Percentiles rank a stretch among this genome's conserved stretches.
Evolutionary conservation across 2,113 vertebrate species (phyloP).

Genomic region (Pipra filicauda): DNA sequence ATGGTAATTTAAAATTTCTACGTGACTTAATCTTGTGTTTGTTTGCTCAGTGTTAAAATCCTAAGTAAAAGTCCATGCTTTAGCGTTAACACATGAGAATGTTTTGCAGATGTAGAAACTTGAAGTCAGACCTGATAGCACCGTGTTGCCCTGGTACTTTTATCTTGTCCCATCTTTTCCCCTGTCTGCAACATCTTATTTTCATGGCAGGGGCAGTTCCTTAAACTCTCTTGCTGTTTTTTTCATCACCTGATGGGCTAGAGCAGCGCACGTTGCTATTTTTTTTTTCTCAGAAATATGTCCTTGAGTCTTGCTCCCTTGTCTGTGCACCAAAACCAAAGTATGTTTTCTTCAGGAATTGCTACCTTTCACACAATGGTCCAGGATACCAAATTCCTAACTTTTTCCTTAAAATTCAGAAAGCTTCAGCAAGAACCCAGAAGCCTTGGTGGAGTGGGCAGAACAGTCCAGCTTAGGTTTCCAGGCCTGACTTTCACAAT

Average conservation of each 20-base stretch:
- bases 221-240: not conserved
- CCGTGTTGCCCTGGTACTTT: conserved; percentile 4
- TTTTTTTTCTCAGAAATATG: not conserved
- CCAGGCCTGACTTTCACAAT: not conserved
- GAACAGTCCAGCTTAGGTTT: not conserved
- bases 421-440: not conserved
- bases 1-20: not conserved
- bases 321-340: not conserved
- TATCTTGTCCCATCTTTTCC: conserved; percentile 3
- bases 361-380: not conserved
- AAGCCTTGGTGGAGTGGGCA: not conserved
- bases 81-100: not conserved
- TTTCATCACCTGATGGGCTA: not conserved
- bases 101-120: conserved; percentile 32
- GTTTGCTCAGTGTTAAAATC: not conserved
- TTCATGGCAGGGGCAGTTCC: not conserved
- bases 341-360: not conserved
- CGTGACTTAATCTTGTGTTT: not conserved
- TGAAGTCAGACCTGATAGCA: conserved; percentile 21
- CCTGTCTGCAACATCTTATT: conserved; percentile 42
- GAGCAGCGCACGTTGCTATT: not conserved
- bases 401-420: not conserved
- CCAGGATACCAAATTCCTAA: not conserved
- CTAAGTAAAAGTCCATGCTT: not conserved
- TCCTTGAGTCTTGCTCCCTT: not conserved